phyloP scores from a whole-genome alignment of 2,888 invertebrate genomes.

The Trilocha varians region DNA sequence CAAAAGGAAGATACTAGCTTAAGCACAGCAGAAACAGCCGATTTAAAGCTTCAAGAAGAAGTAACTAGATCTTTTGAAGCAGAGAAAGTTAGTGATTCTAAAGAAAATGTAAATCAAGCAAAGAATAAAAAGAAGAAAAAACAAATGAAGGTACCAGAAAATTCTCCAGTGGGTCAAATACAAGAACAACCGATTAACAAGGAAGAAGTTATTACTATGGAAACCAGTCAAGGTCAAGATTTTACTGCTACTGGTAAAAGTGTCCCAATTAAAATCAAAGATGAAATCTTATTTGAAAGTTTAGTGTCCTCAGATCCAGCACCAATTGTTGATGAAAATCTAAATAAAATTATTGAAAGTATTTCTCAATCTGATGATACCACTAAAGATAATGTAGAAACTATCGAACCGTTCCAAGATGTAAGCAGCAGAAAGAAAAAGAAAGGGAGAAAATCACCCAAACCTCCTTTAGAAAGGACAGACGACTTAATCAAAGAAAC shows the following conservation, averaged over 20 bases:
- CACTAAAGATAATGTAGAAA: neutral
- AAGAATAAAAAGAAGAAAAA: slow-evolving; percentile 26
- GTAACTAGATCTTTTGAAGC: neutral
- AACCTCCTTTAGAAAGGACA: slow-evolving; percentile 1
- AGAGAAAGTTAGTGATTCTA: neutral
- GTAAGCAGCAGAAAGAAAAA: slow-evolving; percentile 4
- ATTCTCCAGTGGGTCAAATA: slow-evolving; percentile 7
- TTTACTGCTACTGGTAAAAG: neutral
- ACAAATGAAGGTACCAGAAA: slow-evolving; percentile 29
- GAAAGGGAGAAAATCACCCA: slow-evolving; percentile 15
- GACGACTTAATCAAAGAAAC: slow-evolving; percentile 6
- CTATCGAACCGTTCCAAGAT: neutral
- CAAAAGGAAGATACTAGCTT: slow-evolving; percentile 6
- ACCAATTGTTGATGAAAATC: neutral
- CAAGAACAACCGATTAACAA: slow-evolving; percentile 3
- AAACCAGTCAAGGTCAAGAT: neutral
- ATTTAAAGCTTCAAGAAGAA: neutral
- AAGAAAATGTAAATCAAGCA: neutral
- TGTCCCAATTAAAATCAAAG: neutral
- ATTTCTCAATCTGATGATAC: neutral
- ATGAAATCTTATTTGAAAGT: slow-evolving; percentile 5
- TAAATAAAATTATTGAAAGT: slow-evolving; percentile 3
- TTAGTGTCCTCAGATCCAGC: slow-evolving; percentile 3
- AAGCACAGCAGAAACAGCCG: neutral
- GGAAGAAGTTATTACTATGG: slow-evolving; percentile 8